Evolutionary conservation across 2,113 vertebrate genomes (phyloP).

Genomic region (Chiloscyllium plagiosum): DNA sequence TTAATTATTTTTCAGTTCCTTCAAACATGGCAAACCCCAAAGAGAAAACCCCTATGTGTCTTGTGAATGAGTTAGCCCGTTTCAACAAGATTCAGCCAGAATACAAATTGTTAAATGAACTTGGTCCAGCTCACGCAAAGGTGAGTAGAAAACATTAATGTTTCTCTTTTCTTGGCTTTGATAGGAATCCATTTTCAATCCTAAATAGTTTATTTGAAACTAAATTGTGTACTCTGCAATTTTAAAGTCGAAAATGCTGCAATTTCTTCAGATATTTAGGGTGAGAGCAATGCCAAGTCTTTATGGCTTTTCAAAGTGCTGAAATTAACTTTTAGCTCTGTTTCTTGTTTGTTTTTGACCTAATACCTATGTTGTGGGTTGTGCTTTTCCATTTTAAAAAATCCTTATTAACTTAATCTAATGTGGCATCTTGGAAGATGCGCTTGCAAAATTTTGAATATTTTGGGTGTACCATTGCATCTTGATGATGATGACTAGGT

Average conservation of each 20-base stretch:
- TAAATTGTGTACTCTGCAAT: neutral
- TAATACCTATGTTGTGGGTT: neutral
- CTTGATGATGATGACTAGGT: slow-evolving; percentile 19
- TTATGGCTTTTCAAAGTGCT: neutral
- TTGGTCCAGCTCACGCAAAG: slow-evolving; percentile 89
- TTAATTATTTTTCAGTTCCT: slow-evolving; percentile 68
- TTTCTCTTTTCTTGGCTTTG: neutral
- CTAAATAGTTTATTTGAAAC: neutral
- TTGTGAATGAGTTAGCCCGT: slow-evolving; percentile 97
- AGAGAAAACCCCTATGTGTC: slow-evolving; percentile 96
- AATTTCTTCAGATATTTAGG: neutral
- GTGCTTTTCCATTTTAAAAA: slow-evolving; percentile 29
- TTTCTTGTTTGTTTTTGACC: neutral
- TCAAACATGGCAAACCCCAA: slow-evolving; percentile 96
- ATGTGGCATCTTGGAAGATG: neutral
- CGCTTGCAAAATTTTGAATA: neutral
- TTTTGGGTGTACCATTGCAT: neutral
- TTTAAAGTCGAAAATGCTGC: neutral
- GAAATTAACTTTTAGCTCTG: neutral
- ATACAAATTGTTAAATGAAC: slow-evolving; percentile 87
- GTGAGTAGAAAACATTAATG: slow-evolving; percentile 52
- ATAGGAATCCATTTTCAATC: neutral
- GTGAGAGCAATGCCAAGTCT: neutral
- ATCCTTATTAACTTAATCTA: neutral
- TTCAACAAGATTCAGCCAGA: slow-evolving; percentile 91